phyloP scores from a whole-genome alignment of 2,888 invertebrate genomes.

The Drosophila kanekoi region DNA sequence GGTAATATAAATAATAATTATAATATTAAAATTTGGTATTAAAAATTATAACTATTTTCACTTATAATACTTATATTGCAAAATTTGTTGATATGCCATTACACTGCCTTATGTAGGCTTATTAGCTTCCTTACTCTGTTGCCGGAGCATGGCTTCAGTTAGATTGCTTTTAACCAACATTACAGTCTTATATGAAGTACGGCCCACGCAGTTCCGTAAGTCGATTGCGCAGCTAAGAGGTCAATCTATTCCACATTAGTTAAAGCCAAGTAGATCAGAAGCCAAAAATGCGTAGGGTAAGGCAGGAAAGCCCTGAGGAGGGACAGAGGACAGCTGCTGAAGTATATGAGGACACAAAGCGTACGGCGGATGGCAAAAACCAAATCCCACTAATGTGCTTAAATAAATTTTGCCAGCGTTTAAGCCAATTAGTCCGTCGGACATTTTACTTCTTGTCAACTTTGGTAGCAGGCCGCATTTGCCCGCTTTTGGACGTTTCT shows the following conservation, averaged over 20 bases:
- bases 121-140: conserved; percentile 21
- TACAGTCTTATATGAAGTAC: background rate
- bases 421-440: conserved; percentile 85
- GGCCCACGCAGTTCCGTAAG: conserved; percentile 37
- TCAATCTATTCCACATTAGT: conserved; percentile 59
- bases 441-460: conserved; percentile 84
- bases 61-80: background rate
- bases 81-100: background rate
- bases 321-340: conserved; percentile 59
- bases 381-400: conserved; percentile 83
- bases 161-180: conserved; percentile 24
- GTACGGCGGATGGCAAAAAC: conserved; percentile 60
- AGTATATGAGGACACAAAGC: conserved; percentile 28
- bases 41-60: background rate
- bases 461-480: conserved; percentile 70
- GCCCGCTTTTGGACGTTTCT: conserved; percentile 51
- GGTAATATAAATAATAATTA: background rate
- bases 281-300: conserved; percentile 28
- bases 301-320: conserved; percentile 8
- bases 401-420: conserved; percentile 81
- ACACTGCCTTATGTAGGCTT: conserved; percentile 16
- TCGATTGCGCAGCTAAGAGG: conserved; percentile 22
- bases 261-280: conserved; percentile 60
- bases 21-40: background rate
- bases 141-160: conserved; percentile 12